Base-by-base conservation (phyloP, 2,113 vertebrate species). In the Proterorhinus semilunaris region DNA sequence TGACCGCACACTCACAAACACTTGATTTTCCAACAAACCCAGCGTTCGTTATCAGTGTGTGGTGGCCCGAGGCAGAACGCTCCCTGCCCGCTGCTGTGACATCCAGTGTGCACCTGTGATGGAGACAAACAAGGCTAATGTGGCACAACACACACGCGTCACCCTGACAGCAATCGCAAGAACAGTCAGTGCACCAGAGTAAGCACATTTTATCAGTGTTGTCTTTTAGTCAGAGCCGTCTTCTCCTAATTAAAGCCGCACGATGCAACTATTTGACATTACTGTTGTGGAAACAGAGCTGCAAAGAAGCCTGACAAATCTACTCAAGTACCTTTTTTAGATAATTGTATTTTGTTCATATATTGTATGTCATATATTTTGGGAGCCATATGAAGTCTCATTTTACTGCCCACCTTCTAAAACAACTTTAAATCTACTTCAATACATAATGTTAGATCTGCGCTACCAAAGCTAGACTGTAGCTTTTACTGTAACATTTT, bases 41-140 rank as follows among this genome's bases (percentile, higher is more conserved):
- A 86, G 74, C 81, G 65, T 87, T 91, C 74, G 66, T 89, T 91
- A 89, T 91, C 91, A 86, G 83, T 57, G 81, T 76, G 85, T 74
- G 61, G 76, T 84, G 82, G 83, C 88, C 89, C 17, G 78, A 80
- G 90, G 88, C 87, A 73, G 83, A 80, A 89, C 81, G 62, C 87
- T 85, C 85, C 87, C 80, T 88, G 66, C 87, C 72, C 75, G 42
- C 42, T 59, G 72, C 48, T 64, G 78, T 83, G 86, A 88, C 85
- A 80, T 77, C 72, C 76, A 27, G 65, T 72, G 68, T 48, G 67
- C 73, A 66, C 48, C 71, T 83, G 75, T 71, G 78, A 83, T 82
- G 82, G 83, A 84, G 85, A 63, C 62, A 63, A 90, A 89, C 80
- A 87, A 83, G 76, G 57, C 65, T 55, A 52, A 81, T 84, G 63